Percentiles rank a stretch among this genome's conserved stretches.
Evolutionary conservation across 2,888 invertebrate species (phyloP).

Genomic region (Parnassius mnemosyne): DNA sequence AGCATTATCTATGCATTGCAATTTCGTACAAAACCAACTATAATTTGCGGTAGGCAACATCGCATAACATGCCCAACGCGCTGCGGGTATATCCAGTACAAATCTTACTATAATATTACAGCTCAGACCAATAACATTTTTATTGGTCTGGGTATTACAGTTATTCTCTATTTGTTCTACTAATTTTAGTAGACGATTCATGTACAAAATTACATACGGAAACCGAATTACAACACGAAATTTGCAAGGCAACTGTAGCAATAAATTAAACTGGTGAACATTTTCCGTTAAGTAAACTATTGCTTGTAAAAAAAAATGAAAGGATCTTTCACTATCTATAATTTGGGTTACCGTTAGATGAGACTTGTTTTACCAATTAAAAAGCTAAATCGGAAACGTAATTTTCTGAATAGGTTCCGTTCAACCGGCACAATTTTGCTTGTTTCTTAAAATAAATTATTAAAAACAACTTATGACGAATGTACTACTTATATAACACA

Average conservation of each 20-base stretch:
- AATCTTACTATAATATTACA: neutral
- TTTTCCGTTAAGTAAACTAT: constrained; percentile 7
- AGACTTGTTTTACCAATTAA: constrained; percentile 24
- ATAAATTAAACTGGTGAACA: constrained; percentile 7
- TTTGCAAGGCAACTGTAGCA: constrained; percentile 1
- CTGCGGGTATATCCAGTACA: neutral
- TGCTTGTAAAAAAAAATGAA: constrained; percentile 12
- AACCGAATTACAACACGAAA: neutral
- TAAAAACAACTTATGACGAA: too few relatives aligned
- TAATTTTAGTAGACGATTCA: neutral
- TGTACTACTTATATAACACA: too few relatives aligned
- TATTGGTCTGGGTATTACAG: neutral
- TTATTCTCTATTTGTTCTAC: neutral
- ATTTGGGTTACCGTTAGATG: constrained; percentile 19
- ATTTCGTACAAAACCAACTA: constrained; percentile 19
- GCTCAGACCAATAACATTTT: too few relatives aligned
- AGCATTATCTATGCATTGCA: constrained; percentile 22
- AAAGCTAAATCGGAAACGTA: constrained; percentile 17
- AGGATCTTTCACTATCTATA: constrained; percentile 12
- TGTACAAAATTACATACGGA: neutral
- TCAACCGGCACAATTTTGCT: neutral
- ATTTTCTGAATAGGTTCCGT: constrained; percentile 7
- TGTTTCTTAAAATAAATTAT: too few relatives aligned
- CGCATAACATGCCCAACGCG: neutral
- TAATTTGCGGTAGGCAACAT: constrained; percentile 22